Base-by-base conservation (phyloP, 2,888 invertebrate genomes). In the Mystacides longicornis region DNA sequence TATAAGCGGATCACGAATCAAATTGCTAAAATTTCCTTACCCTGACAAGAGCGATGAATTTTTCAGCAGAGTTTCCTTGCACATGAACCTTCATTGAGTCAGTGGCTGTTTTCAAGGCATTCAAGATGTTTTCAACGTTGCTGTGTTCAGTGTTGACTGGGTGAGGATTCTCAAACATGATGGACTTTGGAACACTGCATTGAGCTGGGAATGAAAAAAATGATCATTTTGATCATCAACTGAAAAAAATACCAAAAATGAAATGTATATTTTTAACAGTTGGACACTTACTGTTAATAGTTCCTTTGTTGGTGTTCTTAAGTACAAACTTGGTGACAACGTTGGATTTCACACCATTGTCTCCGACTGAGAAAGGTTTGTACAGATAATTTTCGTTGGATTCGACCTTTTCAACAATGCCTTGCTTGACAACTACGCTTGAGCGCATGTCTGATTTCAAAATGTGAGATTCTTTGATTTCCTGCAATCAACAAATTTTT, bases 141-240 rank as follows among this genome's bases (percentile, higher is more conserved):
- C 78, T 75, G 31, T 71, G 68, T 56, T 63, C 73, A 1, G 65
- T 69, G 16, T 64, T 70, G 23, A 69, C 71, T 1, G 79, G 78
- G 62, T 86, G 84, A 0, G 87, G 85, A 56, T 80, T 80, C 63
- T 89, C 87, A 67, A 88, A 91, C 60, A 89, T 81, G 52, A 90
- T 77, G 0, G 86, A 81, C 52, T 78, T 78, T 1, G 76, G 68
- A 4, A 68, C 65, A 1, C 68, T 69, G 65, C 74, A 75, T 52
- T 66, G 66, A 46, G 69, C 78, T 64, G 64, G n/a, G 52, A 55
- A 42, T 42, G 54, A 58, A 53, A 54, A 51, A 11, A 45, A 19
- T 27, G 27, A 11, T 27, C 7, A 5, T 27, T 27, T 11, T 27
- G 27, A 27, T 5, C 11, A 27, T 11, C 27, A 27, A 11, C 27